phyloP scores from a whole-genome alignment of 2,113 vertebrate species.

The Crypturellus undulatus region DNA sequence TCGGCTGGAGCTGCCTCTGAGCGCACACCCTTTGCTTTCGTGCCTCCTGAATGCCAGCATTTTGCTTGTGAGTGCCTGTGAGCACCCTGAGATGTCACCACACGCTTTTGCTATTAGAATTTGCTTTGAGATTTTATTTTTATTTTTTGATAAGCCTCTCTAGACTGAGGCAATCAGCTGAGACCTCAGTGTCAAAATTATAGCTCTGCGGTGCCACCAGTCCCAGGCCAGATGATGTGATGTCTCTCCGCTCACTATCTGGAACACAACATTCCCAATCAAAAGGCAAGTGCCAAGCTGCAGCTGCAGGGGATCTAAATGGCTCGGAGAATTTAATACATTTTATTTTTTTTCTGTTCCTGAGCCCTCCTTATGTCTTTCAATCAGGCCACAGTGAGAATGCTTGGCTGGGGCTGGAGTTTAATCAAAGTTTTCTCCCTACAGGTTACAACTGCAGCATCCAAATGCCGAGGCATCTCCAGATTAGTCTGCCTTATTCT shows the following conservation, averaged over 20 bases:
- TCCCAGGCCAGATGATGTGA: background rate
- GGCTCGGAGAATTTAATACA: background rate
- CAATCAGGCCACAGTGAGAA: background rate
- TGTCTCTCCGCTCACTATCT: background rate
- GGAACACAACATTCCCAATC: background rate
- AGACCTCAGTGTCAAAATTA: background rate
- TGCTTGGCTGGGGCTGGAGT: background rate
- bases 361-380: background rate
- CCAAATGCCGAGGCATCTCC: fast-evolving
- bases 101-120: background rate
- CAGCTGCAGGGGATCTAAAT: background rate
- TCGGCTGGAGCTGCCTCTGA: background rate
- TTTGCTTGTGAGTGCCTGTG: background rate
- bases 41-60: background rate
- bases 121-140: background rate
- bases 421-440: conserved; percentile 8
- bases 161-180: background rate
- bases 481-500: background rate
- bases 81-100: background rate
- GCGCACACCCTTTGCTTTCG: background rate
- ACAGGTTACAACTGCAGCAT: background rate
- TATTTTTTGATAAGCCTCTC: background rate
- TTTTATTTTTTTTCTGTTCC: background rate
- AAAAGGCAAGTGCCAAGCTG: background rate
- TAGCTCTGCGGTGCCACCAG: fast-evolving